Conservation (phyloP, 2,888 invertebrate genomes). For the Autographa gamma region DNA sequence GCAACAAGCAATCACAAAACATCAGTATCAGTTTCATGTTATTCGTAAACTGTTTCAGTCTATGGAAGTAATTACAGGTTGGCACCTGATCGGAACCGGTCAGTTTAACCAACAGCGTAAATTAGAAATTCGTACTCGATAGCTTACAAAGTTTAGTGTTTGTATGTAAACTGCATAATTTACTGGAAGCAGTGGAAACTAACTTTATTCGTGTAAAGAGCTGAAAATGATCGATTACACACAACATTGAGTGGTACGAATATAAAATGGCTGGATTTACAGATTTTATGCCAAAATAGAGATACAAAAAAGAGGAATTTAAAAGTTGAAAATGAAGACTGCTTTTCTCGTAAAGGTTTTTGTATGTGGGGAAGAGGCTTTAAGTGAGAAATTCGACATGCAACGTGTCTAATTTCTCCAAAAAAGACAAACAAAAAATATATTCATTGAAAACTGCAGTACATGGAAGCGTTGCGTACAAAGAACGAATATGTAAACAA, state of each 20-base stretch:
- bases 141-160: background rate
- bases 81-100: background rate
- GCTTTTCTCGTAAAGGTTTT: no score
- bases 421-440: background rate
- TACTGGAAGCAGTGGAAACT: background rate
- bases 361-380: no score
- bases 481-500: background rate
- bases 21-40: background rate
- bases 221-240: no score
- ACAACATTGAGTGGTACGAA: no score
- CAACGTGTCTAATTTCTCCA: no score
- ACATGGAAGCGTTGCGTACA: background rate
- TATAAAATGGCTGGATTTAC: no score
- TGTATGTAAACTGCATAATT: background rate
- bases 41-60: background rate
- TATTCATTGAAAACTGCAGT: background rate
- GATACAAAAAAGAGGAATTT: no score
- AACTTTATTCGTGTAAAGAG: no score
- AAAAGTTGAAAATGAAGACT: no score
- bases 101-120: background rate
- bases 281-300: no score
- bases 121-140: background rate
- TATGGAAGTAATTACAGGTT: background rate
- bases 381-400: no score
- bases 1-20: background rate